Evolutionary conservation across 1,140 invertebrate species (phyloP), one percentile per base, ranked within the genome.

Genomic region (Asobara japonica): DNA sequence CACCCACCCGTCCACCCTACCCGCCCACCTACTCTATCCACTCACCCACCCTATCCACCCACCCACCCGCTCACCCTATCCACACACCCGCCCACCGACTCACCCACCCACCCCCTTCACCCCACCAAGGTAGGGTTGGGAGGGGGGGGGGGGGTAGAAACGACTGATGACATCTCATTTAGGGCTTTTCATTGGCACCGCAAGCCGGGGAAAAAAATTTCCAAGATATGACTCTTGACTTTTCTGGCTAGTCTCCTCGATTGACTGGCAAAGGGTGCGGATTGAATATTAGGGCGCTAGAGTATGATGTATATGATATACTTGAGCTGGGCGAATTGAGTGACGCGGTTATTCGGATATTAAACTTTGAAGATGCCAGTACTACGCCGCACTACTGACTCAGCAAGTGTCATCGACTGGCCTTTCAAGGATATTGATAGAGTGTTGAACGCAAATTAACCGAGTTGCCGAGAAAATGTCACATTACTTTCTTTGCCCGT

Each of bases 391-490:
- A 22, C 27, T 69, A 75, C 77, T 80, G 79, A 80, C 70, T 80
- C 79, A 80, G 79, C 79, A 79, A 79, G 77, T 80, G 79, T 79
- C 79, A 80, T 80, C 77, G 77, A 80, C n/a, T 79, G 79, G 78
- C 75, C 73, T 74, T 76, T 31, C 33, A 74, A 41, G 71, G 65
- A 71, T 70, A 76, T 69, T 71, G 74, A 76, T 75, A 76, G 74
- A 73, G 72, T 74, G 70, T 65, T 71, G 70, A 75, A 75, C 71
- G 71, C 65, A 56, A 56, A 56, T 56, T 56, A 56, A 56, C 51
- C 41, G n/a, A 45, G n/a, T 38, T 38, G 36, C n/a, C 36, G 10
- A 8, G 36, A 38, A 8, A 38, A 13, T 38, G n/a, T 4, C n/a
- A 1, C 18, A 45, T 45, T 16, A 16, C n/a, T 45, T 45, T 45